Percentiles rank a stretch among this genome's conserved stretches.
Conservation (phyloP, 2,888 invertebrate genomes). For the Julus scandinavius region DNA sequence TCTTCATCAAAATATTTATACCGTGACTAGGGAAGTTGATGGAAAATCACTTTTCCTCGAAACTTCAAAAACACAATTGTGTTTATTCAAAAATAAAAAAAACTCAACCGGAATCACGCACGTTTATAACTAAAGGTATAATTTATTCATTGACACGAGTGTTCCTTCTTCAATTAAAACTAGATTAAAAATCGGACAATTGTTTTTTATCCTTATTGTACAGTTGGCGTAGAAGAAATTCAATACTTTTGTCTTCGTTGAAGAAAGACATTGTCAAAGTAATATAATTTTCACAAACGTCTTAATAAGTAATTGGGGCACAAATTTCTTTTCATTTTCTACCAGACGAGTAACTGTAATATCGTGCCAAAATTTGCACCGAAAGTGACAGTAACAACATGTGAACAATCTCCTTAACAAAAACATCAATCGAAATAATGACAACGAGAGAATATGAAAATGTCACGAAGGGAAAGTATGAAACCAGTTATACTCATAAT, state of each 20-base stretch:
- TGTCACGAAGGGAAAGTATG: neutral
- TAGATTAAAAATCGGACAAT: neutral
- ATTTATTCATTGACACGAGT: neutral
- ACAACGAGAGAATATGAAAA: neutral
- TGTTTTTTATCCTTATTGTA: neutral
- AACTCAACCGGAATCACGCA: neutral
- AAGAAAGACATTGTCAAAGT: neutral
- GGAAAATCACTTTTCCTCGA: neutral
- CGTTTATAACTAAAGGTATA: neutral
- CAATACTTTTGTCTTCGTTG: too few relatives aligned
- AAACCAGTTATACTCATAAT: neutral
- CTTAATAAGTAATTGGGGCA: neutral
- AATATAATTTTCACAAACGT: neutral
- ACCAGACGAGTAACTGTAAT: neutral
- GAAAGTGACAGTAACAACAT: constrained; percentile 42
- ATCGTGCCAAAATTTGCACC: neutral
- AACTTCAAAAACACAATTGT: neutral
- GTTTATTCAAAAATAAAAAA: neutral
- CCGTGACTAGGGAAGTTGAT: neutral
- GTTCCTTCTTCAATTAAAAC: constrained; percentile 5
- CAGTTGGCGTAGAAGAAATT: neutral
- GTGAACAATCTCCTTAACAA: neutral
- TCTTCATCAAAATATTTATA: neutral
- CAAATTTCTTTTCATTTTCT: neutral
- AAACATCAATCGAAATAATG: neutral